Conservation (phyloP, 2,113 vertebrate genomes). For the Phocoena phocoena region DNA sequence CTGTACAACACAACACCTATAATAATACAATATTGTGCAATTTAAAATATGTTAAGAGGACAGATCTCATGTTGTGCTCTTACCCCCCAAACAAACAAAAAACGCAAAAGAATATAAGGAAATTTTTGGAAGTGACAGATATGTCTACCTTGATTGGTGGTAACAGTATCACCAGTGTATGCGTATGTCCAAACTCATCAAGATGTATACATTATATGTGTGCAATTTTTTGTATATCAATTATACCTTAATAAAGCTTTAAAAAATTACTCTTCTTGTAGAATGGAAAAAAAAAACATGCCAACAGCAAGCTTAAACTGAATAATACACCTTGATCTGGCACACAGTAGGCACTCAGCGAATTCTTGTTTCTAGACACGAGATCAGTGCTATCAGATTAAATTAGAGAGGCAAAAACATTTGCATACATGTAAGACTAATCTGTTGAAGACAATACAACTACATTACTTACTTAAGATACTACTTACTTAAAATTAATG, state of each 20-base stretch:
- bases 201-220: not conserved
- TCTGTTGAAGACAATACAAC: conserved; percentile 5
- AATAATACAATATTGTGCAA: not conserved
- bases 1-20: not conserved
- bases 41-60: not conserved
- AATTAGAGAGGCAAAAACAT: conserved; percentile 10
- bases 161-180: not conserved
- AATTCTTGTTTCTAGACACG: conserved; percentile 1
- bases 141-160: not conserved
- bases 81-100: not conserved
- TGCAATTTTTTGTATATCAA: not conserved
- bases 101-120: not conserved
- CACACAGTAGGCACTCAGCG: not conserved
- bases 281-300: conserved; percentile 9
- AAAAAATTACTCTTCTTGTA: not conserved
- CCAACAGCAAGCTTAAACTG: not conserved
- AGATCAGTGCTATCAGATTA: not conserved
- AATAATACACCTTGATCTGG: not conserved
- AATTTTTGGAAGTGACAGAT: not conserved
- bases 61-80: not conserved
- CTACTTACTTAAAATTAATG: not conserved
- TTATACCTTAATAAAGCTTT: not conserved
- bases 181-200: not conserved
- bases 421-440: not conserved
- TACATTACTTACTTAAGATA: not conserved